Evolutionary conservation across 1,140 invertebrate species (phyloP).

Genomic region (roundworm (Caenorhabditis elegans)): WBcel235 BX284605.5:18522001-18522500

Average conservation of each 20-base stretch:
- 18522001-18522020: too few relatives aligned
- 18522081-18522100: too few relatives aligned
- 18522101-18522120: too few relatives aligned
- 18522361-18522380: constrained; percentile 72
- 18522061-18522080: too few relatives aligned
- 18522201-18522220: neutral
- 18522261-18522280: constrained; percentile 58
- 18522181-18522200: too few relatives aligned
- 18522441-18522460: constrained; percentile 64
- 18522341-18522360: constrained; percentile 71
- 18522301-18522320: constrained; percentile 76
- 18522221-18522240: constrained; percentile 55
- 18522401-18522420: constrained; percentile 73
- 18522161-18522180: neutral
- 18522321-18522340: constrained; percentile 75
- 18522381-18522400: constrained; percentile 72
- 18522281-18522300: constrained; percentile 71
- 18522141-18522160: too few relatives aligned
- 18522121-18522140: neutral
- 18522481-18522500: constrained; percentile 78
- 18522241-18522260: constrained; percentile 59
- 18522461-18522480: constrained; percentile 74
- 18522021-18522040: too few relatives aligned
- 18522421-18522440: constrained; percentile 69
- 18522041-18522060: too few relatives aligned